phyloP scores from a whole-genome alignment of 2,888 invertebrate species.

The Ectropis crepuscularia region DNA sequence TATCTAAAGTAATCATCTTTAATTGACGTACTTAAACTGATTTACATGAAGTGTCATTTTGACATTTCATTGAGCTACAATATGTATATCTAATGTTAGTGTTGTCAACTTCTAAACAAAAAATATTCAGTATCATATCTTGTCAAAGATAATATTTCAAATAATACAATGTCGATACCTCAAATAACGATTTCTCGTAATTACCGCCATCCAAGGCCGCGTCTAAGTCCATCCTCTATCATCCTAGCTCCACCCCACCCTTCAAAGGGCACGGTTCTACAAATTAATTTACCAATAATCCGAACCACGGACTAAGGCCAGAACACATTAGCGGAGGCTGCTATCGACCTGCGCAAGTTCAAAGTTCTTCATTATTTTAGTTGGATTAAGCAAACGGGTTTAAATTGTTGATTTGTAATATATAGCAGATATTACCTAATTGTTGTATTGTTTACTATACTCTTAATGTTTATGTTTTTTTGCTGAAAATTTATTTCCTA shows the following conservation, averaged over 20 bases:
- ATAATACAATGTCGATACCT: too few relatives aligned
- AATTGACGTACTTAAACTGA: too few relatives aligned
- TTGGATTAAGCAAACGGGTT: conserved; percentile 9
- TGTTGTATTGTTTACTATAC: too few relatives aligned
- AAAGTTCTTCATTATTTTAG: conserved; percentile 37
- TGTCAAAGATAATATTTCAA: too few relatives aligned
- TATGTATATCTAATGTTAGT: too few relatives aligned
- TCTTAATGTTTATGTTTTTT: too few relatives aligned
- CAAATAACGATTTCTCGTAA: background rate
- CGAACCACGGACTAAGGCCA: conserved; percentile 26
- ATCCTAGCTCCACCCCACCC: conserved; percentile 12
- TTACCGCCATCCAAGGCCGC: conserved; percentile 2
- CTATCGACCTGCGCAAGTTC: conserved; percentile 31
- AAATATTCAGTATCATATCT: too few relatives aligned
- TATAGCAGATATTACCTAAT: background rate
- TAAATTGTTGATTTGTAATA: conserved; percentile 5
- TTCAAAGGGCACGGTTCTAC: conserved; percentile 31
- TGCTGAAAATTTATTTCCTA: too few relatives aligned
- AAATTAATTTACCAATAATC: conserved; percentile 43
- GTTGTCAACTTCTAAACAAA: too few relatives aligned
- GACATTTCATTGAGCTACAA: too few relatives aligned
- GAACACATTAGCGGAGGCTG: conserved; percentile 28
- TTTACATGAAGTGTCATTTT: too few relatives aligned
- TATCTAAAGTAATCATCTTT: too few relatives aligned
- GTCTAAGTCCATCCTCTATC: conserved; percentile 12